A percentile compares a stretch with the other conserved stretches of the same genome.
These are phyloP conservation scores for Pammene aurita DNA, from an alignment of 2,888 invertebrate species.

Conservation along the genomic window DNA sequence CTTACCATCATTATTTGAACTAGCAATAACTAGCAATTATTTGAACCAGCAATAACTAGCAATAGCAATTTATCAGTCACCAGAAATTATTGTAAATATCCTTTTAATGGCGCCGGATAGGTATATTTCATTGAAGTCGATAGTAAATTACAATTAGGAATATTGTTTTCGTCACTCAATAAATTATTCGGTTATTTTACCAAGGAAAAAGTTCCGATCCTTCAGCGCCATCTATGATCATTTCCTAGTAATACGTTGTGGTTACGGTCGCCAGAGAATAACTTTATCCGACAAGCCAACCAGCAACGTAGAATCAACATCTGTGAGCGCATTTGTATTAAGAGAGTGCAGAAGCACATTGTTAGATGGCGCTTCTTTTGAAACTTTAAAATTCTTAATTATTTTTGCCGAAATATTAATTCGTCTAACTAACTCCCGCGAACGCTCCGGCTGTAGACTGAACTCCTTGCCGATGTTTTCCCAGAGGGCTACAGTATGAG, in stretches of 20 bases:
- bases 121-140: background rate
- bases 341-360: background rate
- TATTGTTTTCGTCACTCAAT: background rate
- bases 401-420: no score
- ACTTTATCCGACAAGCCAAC: background rate
- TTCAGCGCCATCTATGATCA: conserved; percentile 32
- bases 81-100: no score
- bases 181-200: background rate
- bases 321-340: background rate
- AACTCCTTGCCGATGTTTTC: no score
- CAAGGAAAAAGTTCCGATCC: background rate
- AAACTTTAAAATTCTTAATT: background rate
- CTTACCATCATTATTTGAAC: background rate
- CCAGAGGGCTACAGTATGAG: no score
- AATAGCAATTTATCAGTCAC: no score
- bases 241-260: background rate
- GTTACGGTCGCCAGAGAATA: background rate
- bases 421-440: no score
- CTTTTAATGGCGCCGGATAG: no score
- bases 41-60: background rate
- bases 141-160: background rate
- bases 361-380: conserved; percentile 27
- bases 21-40: background rate
- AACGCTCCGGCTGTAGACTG: no score
- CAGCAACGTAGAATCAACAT: background rate